Base-by-base conservation (phyloP, 2,113 vertebrate species). In the Piprites chloris region DNA sequence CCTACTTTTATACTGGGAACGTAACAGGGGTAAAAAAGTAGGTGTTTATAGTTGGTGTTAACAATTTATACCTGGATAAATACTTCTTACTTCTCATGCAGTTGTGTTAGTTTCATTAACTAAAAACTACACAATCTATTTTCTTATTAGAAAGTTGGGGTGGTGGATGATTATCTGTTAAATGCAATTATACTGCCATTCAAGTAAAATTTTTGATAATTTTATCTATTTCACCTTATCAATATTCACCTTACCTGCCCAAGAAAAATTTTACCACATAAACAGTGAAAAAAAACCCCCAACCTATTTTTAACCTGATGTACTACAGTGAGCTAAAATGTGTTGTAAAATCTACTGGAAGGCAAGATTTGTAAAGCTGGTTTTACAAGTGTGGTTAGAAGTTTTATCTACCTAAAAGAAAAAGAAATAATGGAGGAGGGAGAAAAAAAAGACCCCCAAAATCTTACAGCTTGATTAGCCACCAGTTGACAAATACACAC, bases 1-100 rank as follows among this genome's bases (percentile, higher is more conserved):
- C 69, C 93, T 97, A 91, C 44, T 96, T 97, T 97, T 97, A 95
- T 77, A 79, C 56, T 85, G 92, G 87, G 95, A 95, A 85, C 75
- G 56, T 74, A 93, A 78, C 59, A 90, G n/a, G 85, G 81, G 91
- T 47, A 93, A 85, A 94, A 96, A 85, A 91, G 69, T 83, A 90
- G 83, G 88, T 93, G 81, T 84, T 89, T 85, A 81, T 46, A 85
- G 53, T 15, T 87, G 75, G 72, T 93, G 87, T 97, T 93, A 95
- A 96, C 66, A 82, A 66, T 96, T 96, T 85, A 93, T 87, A 85
- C 75, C 77, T 94, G 77, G 44, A 79, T 63, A 92, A 89, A 77
- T 92, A 93, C 44, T 93, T 87, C 66, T 94, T 90, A 76, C 42
- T 71, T 96, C 55, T 95, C 90, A 97, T 91, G 90, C 94, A 94